Conservation (phyloP, 2,113 vertebrate species). For the Tragelaphus buxtoni region DNA sequence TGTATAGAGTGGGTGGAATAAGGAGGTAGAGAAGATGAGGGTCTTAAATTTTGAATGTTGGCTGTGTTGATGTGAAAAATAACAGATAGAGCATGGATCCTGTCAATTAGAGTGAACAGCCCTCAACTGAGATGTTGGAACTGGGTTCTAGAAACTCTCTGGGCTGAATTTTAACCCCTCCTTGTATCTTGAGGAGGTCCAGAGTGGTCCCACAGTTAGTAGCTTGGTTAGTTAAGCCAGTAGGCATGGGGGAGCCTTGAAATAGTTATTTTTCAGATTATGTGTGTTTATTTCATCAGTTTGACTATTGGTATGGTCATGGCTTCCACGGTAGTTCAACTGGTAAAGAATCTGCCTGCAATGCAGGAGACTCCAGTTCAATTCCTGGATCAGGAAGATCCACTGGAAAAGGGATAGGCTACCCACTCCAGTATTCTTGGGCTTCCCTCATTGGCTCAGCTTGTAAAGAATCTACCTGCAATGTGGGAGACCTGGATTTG, state of each 20-base stretch:
- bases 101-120: not conserved
- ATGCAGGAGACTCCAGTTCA: not conserved
- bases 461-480: not conserved
- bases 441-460: not conserved
- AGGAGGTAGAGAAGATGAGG: not conserved
- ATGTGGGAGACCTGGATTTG: not conserved
- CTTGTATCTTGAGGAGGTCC: not conserved
- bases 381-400: not conserved
- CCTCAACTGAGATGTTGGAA: not conserved
- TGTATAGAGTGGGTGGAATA: not conserved
- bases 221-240: not conserved
- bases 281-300: not conserved
- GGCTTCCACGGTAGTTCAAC: not conserved
- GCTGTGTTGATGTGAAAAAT: not conserved
- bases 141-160: not conserved
- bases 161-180: not conserved
- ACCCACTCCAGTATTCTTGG: not conserved
- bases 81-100: not conserved
- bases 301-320: not conserved
- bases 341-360: not conserved
- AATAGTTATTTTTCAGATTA: not conserved
- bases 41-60: not conserved
- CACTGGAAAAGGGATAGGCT: not conserved
- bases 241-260: not conserved
- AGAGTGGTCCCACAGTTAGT: not conserved